These are phyloP conservation scores for Proteles cristata DNA, from an alignment of 2,113 vertebrate species.

Conservation along the genomic window DNA sequence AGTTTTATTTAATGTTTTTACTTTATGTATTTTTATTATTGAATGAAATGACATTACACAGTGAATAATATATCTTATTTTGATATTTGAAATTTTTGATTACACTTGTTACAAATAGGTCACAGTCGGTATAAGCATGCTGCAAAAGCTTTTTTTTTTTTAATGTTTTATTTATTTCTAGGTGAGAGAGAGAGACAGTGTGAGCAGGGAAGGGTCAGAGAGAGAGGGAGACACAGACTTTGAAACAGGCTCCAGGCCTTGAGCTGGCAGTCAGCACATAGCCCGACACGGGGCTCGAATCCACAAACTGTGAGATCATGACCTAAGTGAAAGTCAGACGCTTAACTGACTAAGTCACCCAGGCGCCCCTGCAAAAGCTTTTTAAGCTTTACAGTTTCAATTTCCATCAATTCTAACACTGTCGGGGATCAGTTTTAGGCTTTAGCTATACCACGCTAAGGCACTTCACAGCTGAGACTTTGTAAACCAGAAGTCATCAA, in stretches of 20 bases:
- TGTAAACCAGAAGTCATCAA: conserved; percentile 33
- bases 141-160: not conserved
- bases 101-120: not conserved
- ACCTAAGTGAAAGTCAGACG: too few relatives aligned
- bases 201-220: too few relatives aligned
- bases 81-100: not conserved
- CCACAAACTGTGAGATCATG: too few relatives aligned
- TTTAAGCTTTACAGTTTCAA: not conserved
- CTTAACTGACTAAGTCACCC: too few relatives aligned
- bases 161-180: too few relatives aligned
- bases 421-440: not conserved
- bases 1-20: not conserved
- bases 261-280: too few relatives aligned
- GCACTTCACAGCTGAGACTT: conserved; percentile 1
- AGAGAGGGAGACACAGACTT: too few relatives aligned
- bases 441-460: not conserved
- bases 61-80: not conserved
- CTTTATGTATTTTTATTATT: not conserved
- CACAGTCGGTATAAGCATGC: not conserved
- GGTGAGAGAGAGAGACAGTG: too few relatives aligned
- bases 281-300: too few relatives aligned
- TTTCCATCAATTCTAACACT: not conserved
- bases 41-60: not conserved
- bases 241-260: too few relatives aligned
- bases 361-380: not conserved